These are phyloP conservation scores for Diogma glabrata DNA, from an alignment of 2,888 invertebrate genomes.

Conservation along the genomic window DNA sequence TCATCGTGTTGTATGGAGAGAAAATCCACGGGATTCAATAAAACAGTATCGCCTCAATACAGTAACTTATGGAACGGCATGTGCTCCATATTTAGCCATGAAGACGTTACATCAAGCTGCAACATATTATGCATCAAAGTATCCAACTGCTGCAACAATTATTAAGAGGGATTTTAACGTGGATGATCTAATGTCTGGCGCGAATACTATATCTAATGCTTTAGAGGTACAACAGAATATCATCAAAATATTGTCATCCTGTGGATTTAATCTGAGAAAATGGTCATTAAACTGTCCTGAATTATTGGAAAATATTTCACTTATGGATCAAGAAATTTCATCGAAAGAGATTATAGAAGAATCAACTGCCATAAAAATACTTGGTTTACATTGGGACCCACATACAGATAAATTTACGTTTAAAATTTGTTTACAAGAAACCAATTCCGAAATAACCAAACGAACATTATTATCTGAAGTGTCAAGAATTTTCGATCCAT, in stretches of 20 bases:
- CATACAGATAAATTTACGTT: not conserved
- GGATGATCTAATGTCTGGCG: constrained; percentile 12
- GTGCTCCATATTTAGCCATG: constrained; percentile 16
- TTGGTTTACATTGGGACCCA: constrained; percentile 9
- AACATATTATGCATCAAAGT: constrained; percentile 2
- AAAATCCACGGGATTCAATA: no score
- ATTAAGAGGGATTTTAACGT: constrained; percentile 10
- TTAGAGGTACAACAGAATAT: constrained; percentile 10
- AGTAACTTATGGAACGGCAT: constrained; percentile 16
- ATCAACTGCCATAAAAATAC: constrained; percentile 10
- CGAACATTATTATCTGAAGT: not conserved
- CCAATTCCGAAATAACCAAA: not conserved
- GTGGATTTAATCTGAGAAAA: not conserved
- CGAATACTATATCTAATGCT: constrained; percentile 6
- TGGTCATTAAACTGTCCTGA: constrained; percentile 6
- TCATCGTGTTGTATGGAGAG: no score
- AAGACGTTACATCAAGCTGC: constrained; percentile 13
- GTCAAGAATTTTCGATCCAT: constrained; percentile 6
- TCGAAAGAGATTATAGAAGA: not conserved
- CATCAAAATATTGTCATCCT: not conserved
- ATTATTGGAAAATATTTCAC: constrained; percentile 4
- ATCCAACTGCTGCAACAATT: constrained; percentile 13
- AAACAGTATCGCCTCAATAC: constrained; percentile 11
- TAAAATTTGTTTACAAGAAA: not conserved
- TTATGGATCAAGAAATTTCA: not conserved